Evolutionary conservation across 1,140 invertebrate species (phyloP).

Genomic region (Drosophila oshimai): DNA sequence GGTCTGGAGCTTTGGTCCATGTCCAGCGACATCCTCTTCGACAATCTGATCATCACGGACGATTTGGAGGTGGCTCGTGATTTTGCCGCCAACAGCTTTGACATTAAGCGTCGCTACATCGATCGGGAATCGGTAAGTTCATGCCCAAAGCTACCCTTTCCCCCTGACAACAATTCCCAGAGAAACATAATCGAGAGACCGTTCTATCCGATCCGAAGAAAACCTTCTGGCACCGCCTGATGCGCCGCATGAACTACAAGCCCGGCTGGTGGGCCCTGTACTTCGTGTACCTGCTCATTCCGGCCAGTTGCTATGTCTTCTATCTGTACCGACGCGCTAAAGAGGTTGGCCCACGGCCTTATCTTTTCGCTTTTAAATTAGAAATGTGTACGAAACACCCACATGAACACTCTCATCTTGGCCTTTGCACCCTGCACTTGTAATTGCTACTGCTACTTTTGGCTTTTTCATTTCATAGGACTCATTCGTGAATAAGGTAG

Average conservation of each 20-base stretch:
- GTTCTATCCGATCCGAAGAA: conserved; percentile 83
- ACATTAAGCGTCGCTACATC: conserved; percentile 91
- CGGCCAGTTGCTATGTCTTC: conserved; percentile 87
- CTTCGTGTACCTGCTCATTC: conserved; percentile 89
- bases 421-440: conserved; percentile 36
- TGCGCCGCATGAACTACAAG: conserved; percentile 89
- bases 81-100: conserved; percentile 93
- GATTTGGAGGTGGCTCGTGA: conserved; percentile 89
- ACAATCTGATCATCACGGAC: conserved; percentile 97
- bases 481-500: conserved; percentile 90
- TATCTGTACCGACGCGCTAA: conserved; percentile 87
- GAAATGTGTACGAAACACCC: background rate
- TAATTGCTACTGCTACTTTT: conserved; percentile 45
- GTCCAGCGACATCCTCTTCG: conserved; percentile 96
- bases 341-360: conserved; percentile 85
- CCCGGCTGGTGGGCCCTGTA: conserved; percentile 91
- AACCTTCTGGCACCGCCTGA: conserved; percentile 88
- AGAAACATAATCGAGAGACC: conserved; percentile 12
- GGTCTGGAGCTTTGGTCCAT: conserved; percentile 99
- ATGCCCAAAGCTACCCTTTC: background rate
- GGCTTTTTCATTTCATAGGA: conserved; percentile 85
- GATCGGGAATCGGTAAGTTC: conserved; percentile 89
- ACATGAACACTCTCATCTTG: conserved; percentile 23
- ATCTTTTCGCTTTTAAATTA: background rate
- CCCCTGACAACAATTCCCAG: background rate